Evolutionary conservation across 1,140 invertebrate genomes (phyloP).

Genomic region (Eulimnadia texana): DNA sequence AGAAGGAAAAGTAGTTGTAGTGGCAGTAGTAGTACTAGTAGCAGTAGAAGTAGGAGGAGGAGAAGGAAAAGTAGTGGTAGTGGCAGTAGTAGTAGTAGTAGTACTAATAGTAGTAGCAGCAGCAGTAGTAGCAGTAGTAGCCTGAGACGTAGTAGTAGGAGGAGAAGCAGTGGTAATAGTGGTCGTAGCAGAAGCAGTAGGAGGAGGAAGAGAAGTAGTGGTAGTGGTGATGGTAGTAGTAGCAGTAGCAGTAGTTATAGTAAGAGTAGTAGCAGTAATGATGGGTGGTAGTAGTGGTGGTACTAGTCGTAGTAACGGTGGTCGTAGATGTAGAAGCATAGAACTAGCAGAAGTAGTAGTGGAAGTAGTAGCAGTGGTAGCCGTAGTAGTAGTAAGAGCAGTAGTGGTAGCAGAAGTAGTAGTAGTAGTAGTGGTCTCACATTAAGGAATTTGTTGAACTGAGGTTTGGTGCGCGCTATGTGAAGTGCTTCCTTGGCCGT

Average conservation of each 20-base stretch:
- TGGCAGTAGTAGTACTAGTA: neutral
- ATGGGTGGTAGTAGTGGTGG: neutral
- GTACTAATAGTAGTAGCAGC: neutral
- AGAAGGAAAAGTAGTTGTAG: neutral
- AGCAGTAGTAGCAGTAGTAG: neutral
- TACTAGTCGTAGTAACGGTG: neutral
- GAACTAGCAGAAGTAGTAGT: neutral
- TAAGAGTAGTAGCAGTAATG: neutral
- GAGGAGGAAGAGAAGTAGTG: neutral
- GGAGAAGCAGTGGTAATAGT: neutral
- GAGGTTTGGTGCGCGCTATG: constrained; percentile 66
- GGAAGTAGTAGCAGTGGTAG: neutral
- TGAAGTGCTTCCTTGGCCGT: constrained; percentile 83
- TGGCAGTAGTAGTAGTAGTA: neutral
- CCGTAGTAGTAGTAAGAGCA: constrained; percentile 1
- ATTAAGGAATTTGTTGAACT: constrained; percentile 82
- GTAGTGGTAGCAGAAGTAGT: neutral
- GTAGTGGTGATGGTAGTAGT: neutral
- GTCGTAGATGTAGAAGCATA: constrained; percentile 58
- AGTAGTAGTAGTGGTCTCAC: constrained; percentile 29
- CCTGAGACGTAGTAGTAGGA: constrained; percentile 12
- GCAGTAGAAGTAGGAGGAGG: neutral
- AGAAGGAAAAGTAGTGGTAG: neutral
- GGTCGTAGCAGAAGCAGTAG: constrained; percentile 5
- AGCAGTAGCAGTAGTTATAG: neutral